phyloP scores from a whole-genome alignment of 1,140 invertebrate genomes.

The Nylanderia fulva region DNA sequence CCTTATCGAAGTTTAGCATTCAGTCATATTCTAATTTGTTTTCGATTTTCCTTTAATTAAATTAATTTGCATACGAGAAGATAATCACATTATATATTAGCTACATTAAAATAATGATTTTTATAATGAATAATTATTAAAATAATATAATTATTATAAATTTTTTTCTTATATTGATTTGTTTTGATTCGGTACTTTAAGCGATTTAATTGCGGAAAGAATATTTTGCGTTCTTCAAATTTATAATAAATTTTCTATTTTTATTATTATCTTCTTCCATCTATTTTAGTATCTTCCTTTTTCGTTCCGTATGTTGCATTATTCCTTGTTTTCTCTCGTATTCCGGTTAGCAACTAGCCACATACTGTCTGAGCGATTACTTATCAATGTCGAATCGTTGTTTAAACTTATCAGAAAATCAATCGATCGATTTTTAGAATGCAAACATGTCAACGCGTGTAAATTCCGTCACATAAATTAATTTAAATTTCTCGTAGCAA shows the following conservation, averaged over 20 bases:
- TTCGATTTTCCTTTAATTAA: background rate
- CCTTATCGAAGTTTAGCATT: background rate
- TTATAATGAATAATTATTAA: background rate
- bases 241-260: constrained; percentile 26
- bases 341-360: constrained; percentile 26
- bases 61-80: background rate
- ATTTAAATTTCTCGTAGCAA: constrained; percentile 14
- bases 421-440: constrained; percentile 44
- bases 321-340: constrained; percentile 20
- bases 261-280: background rate
- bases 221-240: background rate
- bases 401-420: constrained; percentile 56
- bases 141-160: background rate
- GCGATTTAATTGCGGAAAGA: background rate
- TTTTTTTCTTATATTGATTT: background rate
- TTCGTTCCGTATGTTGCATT: constrained; percentile 1
- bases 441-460: constrained; percentile 18
- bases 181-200: background rate
- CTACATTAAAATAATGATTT: background rate
- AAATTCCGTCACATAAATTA: constrained; percentile 45
- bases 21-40: background rate
- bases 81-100: background rate
- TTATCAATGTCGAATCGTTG: constrained; percentile 55
- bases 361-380: constrained; percentile 32
- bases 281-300: background rate